phyloP scores from a whole-genome alignment of 2,797 vertebrate genomes.

The Linurgus olivaceus region DNA sequence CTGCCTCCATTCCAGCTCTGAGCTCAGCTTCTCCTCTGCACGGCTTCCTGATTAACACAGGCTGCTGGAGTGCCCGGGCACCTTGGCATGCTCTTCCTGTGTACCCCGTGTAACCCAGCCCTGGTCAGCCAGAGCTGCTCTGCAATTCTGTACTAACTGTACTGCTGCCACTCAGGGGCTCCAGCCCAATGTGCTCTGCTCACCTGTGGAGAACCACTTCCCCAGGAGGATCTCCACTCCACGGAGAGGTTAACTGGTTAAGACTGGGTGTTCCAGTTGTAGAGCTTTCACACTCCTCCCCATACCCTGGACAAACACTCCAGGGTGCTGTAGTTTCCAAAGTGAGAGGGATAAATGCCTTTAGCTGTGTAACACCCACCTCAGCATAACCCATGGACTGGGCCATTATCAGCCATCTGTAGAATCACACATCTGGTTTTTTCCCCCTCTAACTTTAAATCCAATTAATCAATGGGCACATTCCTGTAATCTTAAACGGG shows the following conservation, averaged over 20 bases:
- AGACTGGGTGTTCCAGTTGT: neutral
- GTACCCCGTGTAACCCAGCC: neutral
- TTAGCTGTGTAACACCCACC: neutral
- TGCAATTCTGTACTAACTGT: neutral
- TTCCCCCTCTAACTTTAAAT: neutral
- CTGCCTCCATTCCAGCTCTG: neutral
- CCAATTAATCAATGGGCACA: fast-evolving
- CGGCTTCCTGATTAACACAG: conserved; percentile 7
- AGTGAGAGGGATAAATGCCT: neutral
- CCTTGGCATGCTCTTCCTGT: neutral
- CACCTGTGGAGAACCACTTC: neutral
- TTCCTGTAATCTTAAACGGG: neutral
- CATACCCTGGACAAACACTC: neutral
- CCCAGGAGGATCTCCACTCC: neutral
- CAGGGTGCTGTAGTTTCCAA: neutral
- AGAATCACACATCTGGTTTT: neutral
- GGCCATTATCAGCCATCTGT: neutral
- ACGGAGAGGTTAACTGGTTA: neutral
- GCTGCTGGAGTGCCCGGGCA: neutral
- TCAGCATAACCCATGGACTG: neutral
- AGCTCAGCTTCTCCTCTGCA: neutral
- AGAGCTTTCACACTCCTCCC: neutral
- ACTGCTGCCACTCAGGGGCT: neutral
- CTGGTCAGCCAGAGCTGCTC: neutral
- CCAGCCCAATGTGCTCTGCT: neutral